phyloP scores from a whole-genome alignment of 2,888 invertebrate species.

The Cinara cedri region DNA sequence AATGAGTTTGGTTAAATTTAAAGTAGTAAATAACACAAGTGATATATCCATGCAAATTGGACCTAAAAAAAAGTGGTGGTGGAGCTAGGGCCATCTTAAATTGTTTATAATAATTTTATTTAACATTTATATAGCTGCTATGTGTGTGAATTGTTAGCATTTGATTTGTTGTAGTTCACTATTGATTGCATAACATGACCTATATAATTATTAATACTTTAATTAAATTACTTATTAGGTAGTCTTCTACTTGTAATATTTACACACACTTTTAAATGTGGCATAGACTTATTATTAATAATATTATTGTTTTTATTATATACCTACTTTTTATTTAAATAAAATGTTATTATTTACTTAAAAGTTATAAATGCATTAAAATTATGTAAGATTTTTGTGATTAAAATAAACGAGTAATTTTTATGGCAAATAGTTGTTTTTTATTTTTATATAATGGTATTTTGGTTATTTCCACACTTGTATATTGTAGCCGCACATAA shows the following conservation, averaged over 20 bases:
- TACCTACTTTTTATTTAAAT: constrained; percentile 17
- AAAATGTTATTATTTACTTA: constrained; percentile 31
- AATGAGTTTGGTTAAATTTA: neutral
- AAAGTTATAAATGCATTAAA: neutral
- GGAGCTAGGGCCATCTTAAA: constrained; percentile 12
- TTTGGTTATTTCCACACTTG: constrained; percentile 18
- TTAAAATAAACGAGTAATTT: constrained; percentile 44
- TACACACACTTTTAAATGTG: constrained; percentile 1
- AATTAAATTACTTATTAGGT: neutral
- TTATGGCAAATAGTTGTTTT: constrained; percentile 38
- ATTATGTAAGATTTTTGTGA: constrained; percentile 34
- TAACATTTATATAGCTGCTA: neutral
- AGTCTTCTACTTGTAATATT: constrained; percentile 35
- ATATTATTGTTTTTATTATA: constrained; percentile 23
- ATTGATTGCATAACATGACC: constrained; percentile 24
- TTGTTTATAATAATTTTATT: constrained; percentile 4
- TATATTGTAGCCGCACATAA: constrained; percentile 27
- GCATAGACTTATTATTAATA: constrained; percentile 16
- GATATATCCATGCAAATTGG: neutral
- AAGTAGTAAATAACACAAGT: neutral
- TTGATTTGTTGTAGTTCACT: constrained; percentile 22
- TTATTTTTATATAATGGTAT: constrained; percentile 18
- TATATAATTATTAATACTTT: constrained; percentile 21
- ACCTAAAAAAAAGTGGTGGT: constrained; percentile 28
- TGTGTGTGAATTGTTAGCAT: constrained; percentile 7